A percentile compares a stretch with the other conserved stretches of the same genome.
These are phyloP conservation scores for Theristicus caerulescens DNA, from an alignment of 2,113 vertebrate genomes.

Conservation along the genomic window DNA sequence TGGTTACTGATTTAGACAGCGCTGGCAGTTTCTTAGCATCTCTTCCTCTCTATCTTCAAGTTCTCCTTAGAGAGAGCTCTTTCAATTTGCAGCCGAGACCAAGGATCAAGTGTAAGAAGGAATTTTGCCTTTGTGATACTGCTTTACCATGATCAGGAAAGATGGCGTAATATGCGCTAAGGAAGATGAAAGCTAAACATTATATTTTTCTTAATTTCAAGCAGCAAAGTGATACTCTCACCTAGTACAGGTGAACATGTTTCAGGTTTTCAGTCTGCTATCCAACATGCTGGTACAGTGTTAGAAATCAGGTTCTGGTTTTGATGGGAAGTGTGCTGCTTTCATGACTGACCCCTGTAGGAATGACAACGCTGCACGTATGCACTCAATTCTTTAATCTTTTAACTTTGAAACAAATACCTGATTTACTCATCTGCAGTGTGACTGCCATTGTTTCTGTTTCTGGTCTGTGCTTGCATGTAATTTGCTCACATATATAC, in stretches of 20 bases:
- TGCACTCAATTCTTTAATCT: neutral
- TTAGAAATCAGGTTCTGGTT: neutral
- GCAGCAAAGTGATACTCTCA: neutral
- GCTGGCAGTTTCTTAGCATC: neutral
- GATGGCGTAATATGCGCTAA: neutral
- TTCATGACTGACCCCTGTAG: neutral
- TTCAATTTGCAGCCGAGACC: neutral
- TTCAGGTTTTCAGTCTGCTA: neutral
- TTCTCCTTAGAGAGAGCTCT: neutral
- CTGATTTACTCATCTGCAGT: neutral
- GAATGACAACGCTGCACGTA: neutral
- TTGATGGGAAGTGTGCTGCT: neutral
- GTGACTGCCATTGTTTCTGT: neutral
- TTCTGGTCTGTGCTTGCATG: neutral
- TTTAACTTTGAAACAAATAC: neutral
- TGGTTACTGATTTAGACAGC: neutral
- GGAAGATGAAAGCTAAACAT: neutral
- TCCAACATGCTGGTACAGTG: accelerated
- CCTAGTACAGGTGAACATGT: neutral
- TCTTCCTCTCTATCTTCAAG: neutral
- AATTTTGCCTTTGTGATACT: neutral
- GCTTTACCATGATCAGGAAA: neutral
- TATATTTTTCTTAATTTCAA: neutral
- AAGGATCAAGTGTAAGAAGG: neutral
- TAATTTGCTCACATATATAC: neutral